These are phyloP conservation scores for Falcaria lacertinaria DNA, from an alignment of 2,888 invertebrate genomes.

Conservation along the genomic window DNA sequence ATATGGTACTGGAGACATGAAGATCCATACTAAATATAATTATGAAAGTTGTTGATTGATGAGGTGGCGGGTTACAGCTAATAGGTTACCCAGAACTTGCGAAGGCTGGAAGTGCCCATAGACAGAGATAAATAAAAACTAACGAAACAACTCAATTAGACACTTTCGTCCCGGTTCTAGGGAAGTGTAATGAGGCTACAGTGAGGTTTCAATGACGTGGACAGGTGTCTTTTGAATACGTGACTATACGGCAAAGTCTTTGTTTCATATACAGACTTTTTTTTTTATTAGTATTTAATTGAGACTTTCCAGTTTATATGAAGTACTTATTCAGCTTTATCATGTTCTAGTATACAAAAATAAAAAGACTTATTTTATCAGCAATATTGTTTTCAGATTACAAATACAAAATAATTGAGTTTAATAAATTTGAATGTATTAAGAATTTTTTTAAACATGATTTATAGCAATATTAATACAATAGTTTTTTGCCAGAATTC, in stretches of 20 bases:
- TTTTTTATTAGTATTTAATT: too few relatives aligned
- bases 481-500: too few relatives aligned
- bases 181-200: constrained; percentile 12
- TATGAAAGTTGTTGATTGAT: constrained; percentile 41
- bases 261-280: too few relatives aligned
- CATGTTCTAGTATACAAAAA: too few relatives aligned
- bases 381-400: too few relatives aligned
- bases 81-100: not conserved
- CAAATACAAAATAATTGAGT: too few relatives aligned
- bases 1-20: constrained; percentile 13
- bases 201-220: constrained; percentile 19
- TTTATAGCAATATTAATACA: too few relatives aligned
- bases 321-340: too few relatives aligned
- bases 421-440: too few relatives aligned
- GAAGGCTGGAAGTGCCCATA: constrained; percentile 17
- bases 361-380: too few relatives aligned
- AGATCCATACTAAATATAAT: constrained; percentile 14
- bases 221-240: constrained; percentile 22
- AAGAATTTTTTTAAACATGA: too few relatives aligned
- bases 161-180: constrained; percentile 41
- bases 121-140: constrained; percentile 35
- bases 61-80: constrained; percentile 9
- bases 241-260: not conserved
- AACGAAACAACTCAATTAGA: constrained; percentile 34
- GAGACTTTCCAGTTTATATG: too few relatives aligned